phyloP scores from a whole-genome alignment of 2,113 vertebrate genomes.

The Callospermophilus lateralis region DNA sequence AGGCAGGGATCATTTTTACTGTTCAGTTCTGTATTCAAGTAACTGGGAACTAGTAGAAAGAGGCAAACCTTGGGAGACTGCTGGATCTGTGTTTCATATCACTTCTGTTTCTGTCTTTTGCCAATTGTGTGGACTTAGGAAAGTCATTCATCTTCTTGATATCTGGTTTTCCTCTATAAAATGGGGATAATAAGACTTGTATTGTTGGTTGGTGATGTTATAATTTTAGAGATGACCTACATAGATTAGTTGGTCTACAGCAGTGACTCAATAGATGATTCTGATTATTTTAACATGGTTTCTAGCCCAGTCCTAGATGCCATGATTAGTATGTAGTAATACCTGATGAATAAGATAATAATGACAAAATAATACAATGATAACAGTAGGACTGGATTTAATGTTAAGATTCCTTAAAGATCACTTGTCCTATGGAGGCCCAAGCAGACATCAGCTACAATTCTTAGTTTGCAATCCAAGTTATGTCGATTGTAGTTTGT shows the following conservation, averaged over 20 bases:
- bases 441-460: neutral
- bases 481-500: constrained; percentile 24
- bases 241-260: neutral
- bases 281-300: neutral
- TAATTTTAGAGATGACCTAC: neutral
- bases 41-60: neutral
- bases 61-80: neutral
- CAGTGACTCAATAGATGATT: neutral
- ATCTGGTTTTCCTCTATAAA: constrained; percentile 55
- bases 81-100: neutral
- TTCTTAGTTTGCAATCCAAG: constrained; percentile 14
- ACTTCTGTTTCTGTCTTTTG: constrained; percentile 16
- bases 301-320: neutral
- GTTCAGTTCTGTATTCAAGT: constrained; percentile 19
- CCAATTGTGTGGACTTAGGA: constrained; percentile 1
- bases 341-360: neutral
- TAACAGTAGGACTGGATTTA: constrained; percentile 39
- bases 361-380: neutral
- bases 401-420: neutral
- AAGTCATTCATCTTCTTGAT: constrained; percentile 23
- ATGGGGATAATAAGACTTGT: constrained; percentile 35
- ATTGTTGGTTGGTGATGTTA: neutral
- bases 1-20: constrained; percentile 44
- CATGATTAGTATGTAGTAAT: constrained; percentile 10
- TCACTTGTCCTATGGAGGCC: neutral